Percentiles rank a stretch among this genome's conserved stretches.
phyloP scores from a whole-genome alignment of 2,888 invertebrate genomes.

The Eutolmus rufibarbis region DNA sequence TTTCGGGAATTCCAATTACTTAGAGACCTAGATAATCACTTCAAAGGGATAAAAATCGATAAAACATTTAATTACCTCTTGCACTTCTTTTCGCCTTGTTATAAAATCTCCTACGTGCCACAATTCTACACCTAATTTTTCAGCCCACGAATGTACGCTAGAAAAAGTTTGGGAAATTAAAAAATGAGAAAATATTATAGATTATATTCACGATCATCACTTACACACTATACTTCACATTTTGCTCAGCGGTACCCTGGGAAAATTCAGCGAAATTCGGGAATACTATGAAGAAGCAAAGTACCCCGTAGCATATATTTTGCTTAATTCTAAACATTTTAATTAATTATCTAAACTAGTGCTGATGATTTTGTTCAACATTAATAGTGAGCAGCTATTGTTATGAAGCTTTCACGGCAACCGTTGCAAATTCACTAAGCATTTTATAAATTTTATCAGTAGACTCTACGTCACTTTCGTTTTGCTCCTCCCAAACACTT shows the following conservation, averaged over 20 bases:
- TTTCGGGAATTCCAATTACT: background rate
- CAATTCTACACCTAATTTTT: slow-evolving; percentile 80
- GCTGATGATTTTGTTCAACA: background rate
- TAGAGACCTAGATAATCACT: background rate
- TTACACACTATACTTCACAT: slow-evolving; percentile 62
- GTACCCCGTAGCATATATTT: background rate
- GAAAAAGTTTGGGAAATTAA: background rate
- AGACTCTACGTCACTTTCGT: background rate
- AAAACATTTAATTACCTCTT: slow-evolving; percentile 68
- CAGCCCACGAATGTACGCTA: slow-evolving; percentile 83
- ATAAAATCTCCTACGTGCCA: slow-evolving; percentile 83
- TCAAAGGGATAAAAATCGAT: slow-evolving; percentile 26
- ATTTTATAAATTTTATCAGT: background rate
- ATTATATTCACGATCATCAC: slow-evolving; percentile 44
- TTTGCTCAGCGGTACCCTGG: slow-evolving; percentile 54
- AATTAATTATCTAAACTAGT: background rate
- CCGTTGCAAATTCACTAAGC: background rate
- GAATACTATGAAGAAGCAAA: slow-evolving; percentile 55
- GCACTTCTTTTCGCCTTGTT: slow-evolving; percentile 79
- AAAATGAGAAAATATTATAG: background rate
- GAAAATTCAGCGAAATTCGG: slow-evolving; percentile 57
- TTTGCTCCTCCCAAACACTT: background rate
- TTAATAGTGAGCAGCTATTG: background rate
- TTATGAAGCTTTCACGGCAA: background rate
- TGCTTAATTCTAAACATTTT: background rate